These are phyloP conservation scores for Harpegnathos saltator DNA, from an alignment of 1,140 invertebrate genomes.

Conservation along the genomic window DNA sequence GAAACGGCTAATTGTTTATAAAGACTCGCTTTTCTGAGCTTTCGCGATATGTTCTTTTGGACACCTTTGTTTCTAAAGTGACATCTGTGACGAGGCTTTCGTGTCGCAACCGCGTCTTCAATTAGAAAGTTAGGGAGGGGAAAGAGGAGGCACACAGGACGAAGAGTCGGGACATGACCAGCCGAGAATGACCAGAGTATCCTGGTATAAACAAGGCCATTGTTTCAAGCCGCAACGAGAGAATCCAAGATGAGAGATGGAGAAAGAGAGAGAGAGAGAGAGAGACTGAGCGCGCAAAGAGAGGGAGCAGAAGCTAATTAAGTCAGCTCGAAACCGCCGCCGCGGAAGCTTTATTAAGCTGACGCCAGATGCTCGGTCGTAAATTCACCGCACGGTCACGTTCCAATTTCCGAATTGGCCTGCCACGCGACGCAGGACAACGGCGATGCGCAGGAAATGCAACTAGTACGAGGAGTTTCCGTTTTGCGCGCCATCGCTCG, in stretches of 20 bases:
- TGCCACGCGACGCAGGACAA: slow-evolving; percentile 31
- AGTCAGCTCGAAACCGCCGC: slow-evolving; percentile 69
- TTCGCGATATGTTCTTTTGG: background rate
- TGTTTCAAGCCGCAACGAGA: slow-evolving; percentile 38
- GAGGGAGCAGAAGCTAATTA: slow-evolving; percentile 66
- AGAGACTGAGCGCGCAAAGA: slow-evolving; percentile 10
- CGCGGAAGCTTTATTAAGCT: slow-evolving; percentile 75
- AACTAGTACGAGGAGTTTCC: slow-evolving; percentile 60
- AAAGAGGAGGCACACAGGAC: background rate
- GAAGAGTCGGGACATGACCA: slow-evolving; percentile 39
- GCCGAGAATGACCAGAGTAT: slow-evolving; percentile 31
- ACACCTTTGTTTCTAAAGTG: background rate
- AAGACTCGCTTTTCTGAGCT: background rate
- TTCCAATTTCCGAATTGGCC: slow-evolving; percentile 74
- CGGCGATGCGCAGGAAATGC: slow-evolving; percentile 51
- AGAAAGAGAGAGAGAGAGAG: background rate
- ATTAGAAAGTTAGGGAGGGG: slow-evolving; percentile 36
- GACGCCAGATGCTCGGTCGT: slow-evolving; percentile 65
- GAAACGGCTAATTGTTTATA: background rate
- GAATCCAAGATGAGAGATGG: slow-evolving; percentile 40
- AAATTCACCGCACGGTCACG: slow-evolving; percentile 66
- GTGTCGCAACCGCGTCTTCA: slow-evolving; percentile 19
- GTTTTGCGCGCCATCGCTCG: background rate
- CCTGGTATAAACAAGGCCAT: slow-evolving; percentile 52
- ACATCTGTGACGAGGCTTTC: background rate